Base-by-base conservation (phyloP, 2,113 vertebrate species). In the Peromyscus californicus region DNA sequence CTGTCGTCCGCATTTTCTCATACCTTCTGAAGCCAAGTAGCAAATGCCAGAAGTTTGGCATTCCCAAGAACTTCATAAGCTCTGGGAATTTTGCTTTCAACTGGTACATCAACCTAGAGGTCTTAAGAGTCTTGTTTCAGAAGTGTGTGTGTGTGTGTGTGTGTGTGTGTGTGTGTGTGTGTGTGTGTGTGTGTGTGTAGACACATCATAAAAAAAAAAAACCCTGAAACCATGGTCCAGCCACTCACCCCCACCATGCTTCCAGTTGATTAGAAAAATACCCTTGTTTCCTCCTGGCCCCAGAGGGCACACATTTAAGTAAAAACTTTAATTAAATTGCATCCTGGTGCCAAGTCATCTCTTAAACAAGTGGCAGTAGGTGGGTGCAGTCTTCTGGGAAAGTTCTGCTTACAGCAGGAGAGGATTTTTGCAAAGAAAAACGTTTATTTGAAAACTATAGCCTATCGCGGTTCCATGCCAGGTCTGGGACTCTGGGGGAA, bases 301-400 rank as follows among this genome's bases (percentile, higher is more conserved):
- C 87, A 82, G 74, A 95, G 72, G 93, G 75, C 51, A 45, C 89
- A 15, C 74, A 84, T 93, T 96, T 96, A 97, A 96, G 89, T 95
- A 93, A 97, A 97, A 95, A 70, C 65, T 92, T 91, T 96, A 94
- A 98, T 96, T 97, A 95, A 97, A 93, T 97, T 69, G 63, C 92
- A 95, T 92, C 86, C 88, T 63, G 31, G 94, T 93, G 96, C 97
- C 89, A 94, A 95, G 87, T 93, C 59, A 84, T 97, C 92, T 94
- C 95, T 96, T 95, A 84, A 91, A 82, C 74, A 75, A 70, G 93
- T 88, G 70, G 48, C 45, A 0, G 97, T 85, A 85, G 0, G 96
- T 85, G 87, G 89, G 65, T 82, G 80, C 75, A 67, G n/a, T 91
- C 89, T 97, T 97, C 91, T 88, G 95, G 94, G 96, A 95, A 97